Evolutionary conservation across 2,888 invertebrate genomes (phyloP).

Genomic region (Saturnia pavonia): DNA sequence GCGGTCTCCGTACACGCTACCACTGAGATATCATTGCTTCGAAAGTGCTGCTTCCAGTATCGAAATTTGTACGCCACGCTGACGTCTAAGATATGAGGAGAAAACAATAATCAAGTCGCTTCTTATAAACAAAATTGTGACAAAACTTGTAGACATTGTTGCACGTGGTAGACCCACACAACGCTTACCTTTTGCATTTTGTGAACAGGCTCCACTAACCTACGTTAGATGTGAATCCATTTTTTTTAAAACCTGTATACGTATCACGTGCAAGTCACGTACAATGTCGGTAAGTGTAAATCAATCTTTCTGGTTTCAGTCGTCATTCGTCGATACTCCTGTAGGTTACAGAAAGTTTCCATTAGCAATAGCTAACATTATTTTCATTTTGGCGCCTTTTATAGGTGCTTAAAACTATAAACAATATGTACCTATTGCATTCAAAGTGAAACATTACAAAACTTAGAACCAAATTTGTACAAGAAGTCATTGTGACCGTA

Average conservation of each 20-base stretch:
- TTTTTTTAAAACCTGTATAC: not conserved
- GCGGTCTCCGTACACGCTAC: no score
- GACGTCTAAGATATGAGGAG: no score
- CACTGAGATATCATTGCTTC: no score
- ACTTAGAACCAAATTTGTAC: conserved; percentile 52
- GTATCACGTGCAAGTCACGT: no score
- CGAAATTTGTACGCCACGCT: no score
- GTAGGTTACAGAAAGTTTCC: not conserved
- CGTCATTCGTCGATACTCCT: not conserved
- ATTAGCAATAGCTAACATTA: conserved; percentile 1
- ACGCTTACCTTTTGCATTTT: no score
- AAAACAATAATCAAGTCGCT: no score
- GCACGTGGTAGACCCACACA: no score
- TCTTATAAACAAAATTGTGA: no score
- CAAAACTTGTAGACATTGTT: no score
- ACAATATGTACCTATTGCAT: conserved; percentile 7
- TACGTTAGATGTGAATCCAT: not conserved
- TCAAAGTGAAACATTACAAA: conserved; percentile 37
- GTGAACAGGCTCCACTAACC: no score
- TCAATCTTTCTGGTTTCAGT: not conserved
- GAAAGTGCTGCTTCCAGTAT: no score
- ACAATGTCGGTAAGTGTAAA: not conserved
- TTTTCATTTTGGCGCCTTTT: not conserved
- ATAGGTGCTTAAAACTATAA: not conserved
- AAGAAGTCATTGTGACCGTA: conserved; percentile 60